A percentile compares a stretch with the other conserved stretches of the same genome.
Evolutionary conservation across 2,113 vertebrate genomes (phyloP).

Genomic region (Cricetomys ansorgei): DNA sequence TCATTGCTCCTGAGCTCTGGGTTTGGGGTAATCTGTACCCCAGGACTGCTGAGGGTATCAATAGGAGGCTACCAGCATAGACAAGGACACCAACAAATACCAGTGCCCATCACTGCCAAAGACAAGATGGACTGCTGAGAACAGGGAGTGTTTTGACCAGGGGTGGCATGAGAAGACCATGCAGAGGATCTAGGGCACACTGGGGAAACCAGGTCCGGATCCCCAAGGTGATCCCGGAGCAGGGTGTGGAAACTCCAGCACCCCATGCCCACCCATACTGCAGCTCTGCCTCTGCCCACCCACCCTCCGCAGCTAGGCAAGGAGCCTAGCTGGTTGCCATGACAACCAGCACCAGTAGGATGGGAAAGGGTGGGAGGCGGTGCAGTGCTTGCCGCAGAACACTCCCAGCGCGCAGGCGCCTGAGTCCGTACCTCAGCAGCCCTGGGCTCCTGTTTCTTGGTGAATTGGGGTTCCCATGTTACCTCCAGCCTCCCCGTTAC

Average conservation of each 20-base stretch:
- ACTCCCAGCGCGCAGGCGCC: not conserved
- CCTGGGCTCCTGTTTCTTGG: not conserved
- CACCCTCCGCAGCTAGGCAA: not conserved
- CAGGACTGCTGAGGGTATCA: too few species aligned
- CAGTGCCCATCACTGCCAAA: not conserved
- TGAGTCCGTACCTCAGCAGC: not conserved
- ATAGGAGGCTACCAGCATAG: not conserved
- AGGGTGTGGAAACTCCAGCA: not conserved
- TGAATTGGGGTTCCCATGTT: not conserved
- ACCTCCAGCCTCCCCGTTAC: not conserved
- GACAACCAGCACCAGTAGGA: not conserved
- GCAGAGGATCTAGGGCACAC: not conserved
- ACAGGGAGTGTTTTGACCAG: not conserved
- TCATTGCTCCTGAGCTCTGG: not conserved
- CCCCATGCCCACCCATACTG: not conserved
- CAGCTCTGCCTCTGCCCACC: not conserved
- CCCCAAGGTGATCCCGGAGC: not conserved
- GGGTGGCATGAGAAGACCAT: too few species aligned
- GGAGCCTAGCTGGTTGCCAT: constrained; percentile 5
- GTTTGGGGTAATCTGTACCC: not conserved
- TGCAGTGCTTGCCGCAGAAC: constrained; percentile 6
- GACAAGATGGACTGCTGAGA: not conserved
- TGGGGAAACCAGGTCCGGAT: not conserved
- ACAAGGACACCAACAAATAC: not conserved
- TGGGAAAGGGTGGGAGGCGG: not conserved